Base-by-base conservation (phyloP, 2,888 invertebrate species). In the Sesamia inferens region DNA sequence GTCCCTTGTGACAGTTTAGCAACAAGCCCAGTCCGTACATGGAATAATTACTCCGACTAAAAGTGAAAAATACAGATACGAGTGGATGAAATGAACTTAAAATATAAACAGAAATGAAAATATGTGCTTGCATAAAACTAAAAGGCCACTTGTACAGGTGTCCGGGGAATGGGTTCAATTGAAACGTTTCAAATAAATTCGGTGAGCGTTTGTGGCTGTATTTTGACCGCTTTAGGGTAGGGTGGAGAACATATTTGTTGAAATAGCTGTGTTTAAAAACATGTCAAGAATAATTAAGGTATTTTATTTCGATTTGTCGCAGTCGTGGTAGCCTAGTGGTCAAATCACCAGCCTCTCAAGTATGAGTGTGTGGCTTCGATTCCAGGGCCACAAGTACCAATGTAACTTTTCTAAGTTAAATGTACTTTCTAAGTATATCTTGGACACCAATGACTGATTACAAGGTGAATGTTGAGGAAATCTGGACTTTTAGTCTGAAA, bases 151-250 rank as follows among this genome's bases (percentile, higher is more conserved):
- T 76, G 62, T 67, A 67, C 78, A 78, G 82, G 79, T 82, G 78
- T 77, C 58, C 62, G 48, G 11, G 31, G 24, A 77, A 71, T 65
- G 65, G 68, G 19, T 68, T 58, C 47, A 66, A 71, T 82, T 82
- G 68, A 79, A 79, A 71, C 55, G 66, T 48, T 71, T 58, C 39
- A 82, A 82, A 78, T 82, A 69, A 82, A 82, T 82, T 82, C 13
- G 44, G 48, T 14, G n/a, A 64, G 58, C 11, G 24, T 19, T 22
- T 44, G 68, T 22, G 31, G 55, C 6, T n/a, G 5, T 2, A 42
- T 3, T 73, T 19, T 55, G 47, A 44, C n/a, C n/a, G 22, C 57
- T 77, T 24, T 51, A 39, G 31, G 31, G 31, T 0, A 67, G 51
- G 81, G 66, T 73, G 0, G 13, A 54, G 11, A 11, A 19, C 8